Conservation (phyloP, 2,113 vertebrate species). For the Hypocryptadius cinnamomeus region DNA sequence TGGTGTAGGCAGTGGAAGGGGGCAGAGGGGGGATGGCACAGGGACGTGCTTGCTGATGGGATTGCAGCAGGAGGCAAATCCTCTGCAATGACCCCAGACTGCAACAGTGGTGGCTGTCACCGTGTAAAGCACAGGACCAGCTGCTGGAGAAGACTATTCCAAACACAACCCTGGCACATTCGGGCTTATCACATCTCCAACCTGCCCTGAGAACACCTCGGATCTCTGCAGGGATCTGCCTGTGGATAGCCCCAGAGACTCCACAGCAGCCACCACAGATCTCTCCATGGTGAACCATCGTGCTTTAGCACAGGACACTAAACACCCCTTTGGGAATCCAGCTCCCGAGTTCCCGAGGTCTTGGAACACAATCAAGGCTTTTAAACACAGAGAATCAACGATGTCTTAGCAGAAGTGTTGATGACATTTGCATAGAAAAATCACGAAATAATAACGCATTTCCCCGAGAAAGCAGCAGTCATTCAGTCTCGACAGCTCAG, state of each 20-base stretch:
- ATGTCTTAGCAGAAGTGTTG: rapidly evolving
- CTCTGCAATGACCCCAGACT: rapidly evolving
- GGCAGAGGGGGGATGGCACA: not conserved
- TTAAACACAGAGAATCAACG: not conserved
- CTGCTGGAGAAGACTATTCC: not conserved
- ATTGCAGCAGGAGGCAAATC: not conserved
- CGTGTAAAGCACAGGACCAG: not conserved
- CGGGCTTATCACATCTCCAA: not conserved
- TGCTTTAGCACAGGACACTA: not conserved
- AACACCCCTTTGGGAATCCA: not conserved
- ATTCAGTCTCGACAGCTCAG: not conserved
- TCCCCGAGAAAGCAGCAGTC: not conserved
- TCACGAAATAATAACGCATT: not conserved
- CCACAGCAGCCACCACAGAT: not conserved
- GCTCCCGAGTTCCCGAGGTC: not conserved
- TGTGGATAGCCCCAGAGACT: rapidly evolving
- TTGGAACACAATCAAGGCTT: not conserved
- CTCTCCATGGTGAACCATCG: not conserved
- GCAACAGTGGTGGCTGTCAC: not conserved
- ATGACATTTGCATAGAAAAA: not conserved
- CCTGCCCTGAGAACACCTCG: rapidly evolving
- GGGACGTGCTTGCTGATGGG: not conserved
- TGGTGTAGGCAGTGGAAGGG: rapidly evolving
- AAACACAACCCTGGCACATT: not conserved
- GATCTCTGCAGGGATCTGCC: not conserved